phyloP scores from a whole-genome alignment of 2,888 invertebrate genomes.

The Drosophila austrosaltans region DNA sequence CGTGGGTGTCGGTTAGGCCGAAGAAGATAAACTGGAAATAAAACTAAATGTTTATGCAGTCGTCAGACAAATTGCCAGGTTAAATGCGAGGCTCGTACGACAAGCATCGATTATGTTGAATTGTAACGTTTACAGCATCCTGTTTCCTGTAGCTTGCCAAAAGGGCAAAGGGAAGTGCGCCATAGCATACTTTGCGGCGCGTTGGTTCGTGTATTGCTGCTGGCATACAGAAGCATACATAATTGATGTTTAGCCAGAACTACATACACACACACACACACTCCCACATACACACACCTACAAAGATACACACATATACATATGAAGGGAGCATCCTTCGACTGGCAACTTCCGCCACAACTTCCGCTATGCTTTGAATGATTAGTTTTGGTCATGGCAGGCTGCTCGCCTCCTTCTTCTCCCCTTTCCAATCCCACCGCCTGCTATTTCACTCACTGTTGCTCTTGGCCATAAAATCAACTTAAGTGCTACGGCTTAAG shows the following conservation, averaged over 20 bases:
- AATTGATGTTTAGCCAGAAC: constrained; percentile 66
- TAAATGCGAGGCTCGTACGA: constrained; percentile 76
- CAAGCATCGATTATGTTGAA: constrained; percentile 77
- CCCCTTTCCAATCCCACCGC: no score
- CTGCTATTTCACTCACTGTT: constrained; percentile 6
- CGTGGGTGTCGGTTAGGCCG: not conserved
- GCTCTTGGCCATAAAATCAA: constrained; percentile 57
- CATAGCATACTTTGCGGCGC: constrained; percentile 72
- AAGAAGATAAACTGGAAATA: constrained; percentile 67
- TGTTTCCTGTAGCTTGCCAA: constrained; percentile 63
- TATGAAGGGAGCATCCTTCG: not conserved
- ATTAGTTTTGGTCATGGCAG: constrained; percentile 64
- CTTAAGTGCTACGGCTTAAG: constrained; percentile 39
- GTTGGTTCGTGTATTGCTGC: constrained; percentile 59
- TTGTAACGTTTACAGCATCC: constrained; percentile 74
- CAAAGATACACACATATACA: constrained; percentile 11
- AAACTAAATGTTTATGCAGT: constrained; percentile 72
- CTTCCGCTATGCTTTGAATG: constrained; percentile 69
- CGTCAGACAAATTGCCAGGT: constrained; percentile 72
- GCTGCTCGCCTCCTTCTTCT: constrained; percentile 21
- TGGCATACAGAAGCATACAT: constrained; percentile 70
- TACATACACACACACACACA: constrained; percentile 30
- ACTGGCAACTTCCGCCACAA: constrained; percentile 57
- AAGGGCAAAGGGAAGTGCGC: constrained; percentile 61
- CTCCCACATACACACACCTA: not conserved